Evolutionary conservation across 2,888 invertebrate species (phyloP).

Genomic region (Hyposoter dolosus): DNA sequence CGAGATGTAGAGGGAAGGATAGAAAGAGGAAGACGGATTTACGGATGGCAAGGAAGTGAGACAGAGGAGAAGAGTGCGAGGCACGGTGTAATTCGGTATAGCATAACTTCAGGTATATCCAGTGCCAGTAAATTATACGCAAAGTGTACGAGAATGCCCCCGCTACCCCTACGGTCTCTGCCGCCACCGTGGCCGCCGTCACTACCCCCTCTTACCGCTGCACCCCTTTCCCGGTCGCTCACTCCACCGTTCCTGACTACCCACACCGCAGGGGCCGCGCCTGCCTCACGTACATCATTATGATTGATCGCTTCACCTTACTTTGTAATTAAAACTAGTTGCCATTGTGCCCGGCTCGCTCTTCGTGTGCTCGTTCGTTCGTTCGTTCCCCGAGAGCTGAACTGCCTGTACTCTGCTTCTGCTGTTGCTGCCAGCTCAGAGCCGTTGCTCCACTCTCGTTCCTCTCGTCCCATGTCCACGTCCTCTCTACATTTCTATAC

Average conservation of each 20-base stretch:
- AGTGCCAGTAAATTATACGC: slow-evolving; percentile 85
- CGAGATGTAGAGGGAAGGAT: slow-evolving; percentile 48
- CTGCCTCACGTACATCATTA: slow-evolving; percentile 85
- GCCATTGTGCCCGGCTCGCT: slow-evolving; percentile 83
- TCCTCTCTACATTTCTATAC: slow-evolving; percentile 68
- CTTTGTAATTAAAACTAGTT: slow-evolving; percentile 86
- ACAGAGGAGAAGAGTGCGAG: slow-evolving; percentile 49
- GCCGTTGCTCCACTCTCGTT: slow-evolving; percentile 43
- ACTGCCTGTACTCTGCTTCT: slow-evolving; percentile 48
- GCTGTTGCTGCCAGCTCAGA: slow-evolving; percentile 53
- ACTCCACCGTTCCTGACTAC: slow-evolving; percentile 72
- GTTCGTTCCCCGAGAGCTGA: slow-evolving; percentile 66
- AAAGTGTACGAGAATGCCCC: slow-evolving; percentile 83
- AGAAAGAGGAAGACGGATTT: slow-evolving; percentile 50
- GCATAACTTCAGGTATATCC: slow-evolving; percentile 84
- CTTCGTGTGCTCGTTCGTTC: slow-evolving; percentile 77
- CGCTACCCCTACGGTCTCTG: slow-evolving; percentile 68
- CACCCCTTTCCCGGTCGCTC: slow-evolving; percentile 43
- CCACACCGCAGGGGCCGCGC: slow-evolving; percentile 81
- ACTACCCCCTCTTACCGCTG: slow-evolving; percentile 47
- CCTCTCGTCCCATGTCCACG: slow-evolving; percentile 59
- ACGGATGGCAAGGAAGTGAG: slow-evolving; percentile 50
- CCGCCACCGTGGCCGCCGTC: slow-evolving; percentile 64
- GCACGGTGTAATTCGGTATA: slow-evolving; percentile 77
- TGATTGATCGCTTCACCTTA: slow-evolving; percentile 85